Conservation (phyloP, 1,140 invertebrate species). For the Sweltsa coloradensis region DNA sequence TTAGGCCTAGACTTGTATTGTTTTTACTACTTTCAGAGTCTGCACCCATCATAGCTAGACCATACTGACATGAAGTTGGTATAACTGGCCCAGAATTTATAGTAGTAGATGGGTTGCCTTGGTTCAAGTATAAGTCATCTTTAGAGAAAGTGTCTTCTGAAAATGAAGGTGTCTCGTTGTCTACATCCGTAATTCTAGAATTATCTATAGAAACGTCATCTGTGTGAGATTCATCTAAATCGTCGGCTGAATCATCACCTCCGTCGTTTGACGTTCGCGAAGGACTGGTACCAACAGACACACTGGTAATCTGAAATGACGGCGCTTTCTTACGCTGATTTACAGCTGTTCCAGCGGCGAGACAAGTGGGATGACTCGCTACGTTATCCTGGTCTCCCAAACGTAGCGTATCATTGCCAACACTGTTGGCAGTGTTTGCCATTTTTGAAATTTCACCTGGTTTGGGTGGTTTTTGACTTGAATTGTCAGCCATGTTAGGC, state of each 20-base stretch:
- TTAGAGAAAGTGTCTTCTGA: conserved; percentile 74
- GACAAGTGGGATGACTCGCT: conserved; percentile 21
- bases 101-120: conserved; percentile 53
- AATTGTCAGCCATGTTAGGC: conserved; percentile 16
- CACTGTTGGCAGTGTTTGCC: conserved; percentile 51
- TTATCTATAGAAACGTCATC: conserved; percentile 62
- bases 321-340: conserved; percentile 60
- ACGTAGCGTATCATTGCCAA: conserved; percentile 63
- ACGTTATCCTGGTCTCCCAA: conserved; percentile 45
- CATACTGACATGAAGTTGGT: conserved; percentile 71
- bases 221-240: conserved; percentile 86
- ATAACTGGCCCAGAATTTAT: conserved; percentile 67
- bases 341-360: conserved; percentile 19
- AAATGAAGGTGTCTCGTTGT: conserved; percentile 73
- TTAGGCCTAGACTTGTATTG: no score
- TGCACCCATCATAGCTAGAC: conserved; percentile 59
- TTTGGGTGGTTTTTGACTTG: conserved; percentile 12
- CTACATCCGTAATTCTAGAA: conserved; percentile 65
- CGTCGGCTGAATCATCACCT: conserved; percentile 84
- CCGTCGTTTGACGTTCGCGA: conserved; percentile 68
- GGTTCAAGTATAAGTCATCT: conserved; percentile 66
- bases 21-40: conserved; percentile 33
- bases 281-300: conserved; percentile 69
- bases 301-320: conserved; percentile 87
- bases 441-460: conserved; percentile 11